Evolutionary conservation across 2,888 invertebrate genomes (phyloP).

Genomic region (Mesochorus sp.): DNA sequence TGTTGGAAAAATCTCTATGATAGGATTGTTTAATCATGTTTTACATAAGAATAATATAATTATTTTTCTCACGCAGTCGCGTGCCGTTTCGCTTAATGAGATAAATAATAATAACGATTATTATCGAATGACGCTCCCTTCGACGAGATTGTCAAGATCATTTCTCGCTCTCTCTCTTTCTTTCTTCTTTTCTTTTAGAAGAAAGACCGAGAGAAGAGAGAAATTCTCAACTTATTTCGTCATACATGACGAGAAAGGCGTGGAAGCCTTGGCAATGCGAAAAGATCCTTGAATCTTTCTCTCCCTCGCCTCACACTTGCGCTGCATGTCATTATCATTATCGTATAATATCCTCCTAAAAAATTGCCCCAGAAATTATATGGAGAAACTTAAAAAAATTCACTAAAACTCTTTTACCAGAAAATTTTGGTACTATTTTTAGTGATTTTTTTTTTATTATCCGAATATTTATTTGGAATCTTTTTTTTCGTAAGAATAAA

Average conservation of each 20-base stretch:
- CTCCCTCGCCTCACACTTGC: background rate
- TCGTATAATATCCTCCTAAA: background rate
- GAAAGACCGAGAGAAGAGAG: conserved; percentile 35
- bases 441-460: no score
- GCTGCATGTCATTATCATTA: conserved; percentile 12
- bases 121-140: conserved; percentile 38
- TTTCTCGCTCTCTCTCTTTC: background rate
- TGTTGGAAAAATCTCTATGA: background rate
- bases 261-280: conserved; percentile 59
- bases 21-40: background rate
- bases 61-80: conserved; percentile 34
- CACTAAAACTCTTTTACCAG: no score
- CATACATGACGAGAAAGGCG: conserved; percentile 34
- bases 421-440: no score
- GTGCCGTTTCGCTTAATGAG: conserved; percentile 30
- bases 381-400: background rate
- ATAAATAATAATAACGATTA: conserved; percentile 36
- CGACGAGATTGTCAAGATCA: background rate
- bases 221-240: conserved; percentile 53
- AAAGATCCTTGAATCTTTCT: conserved; percentile 53
- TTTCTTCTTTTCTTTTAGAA: background rate
- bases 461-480: no score
- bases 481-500: no score
- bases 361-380: background rate
- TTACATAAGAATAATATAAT: background rate